Evolutionary conservation across 2,888 invertebrate species (phyloP), one percentile per base, ranked within the genome.

Genomic region (Scaptomyza tumidula): DNA sequence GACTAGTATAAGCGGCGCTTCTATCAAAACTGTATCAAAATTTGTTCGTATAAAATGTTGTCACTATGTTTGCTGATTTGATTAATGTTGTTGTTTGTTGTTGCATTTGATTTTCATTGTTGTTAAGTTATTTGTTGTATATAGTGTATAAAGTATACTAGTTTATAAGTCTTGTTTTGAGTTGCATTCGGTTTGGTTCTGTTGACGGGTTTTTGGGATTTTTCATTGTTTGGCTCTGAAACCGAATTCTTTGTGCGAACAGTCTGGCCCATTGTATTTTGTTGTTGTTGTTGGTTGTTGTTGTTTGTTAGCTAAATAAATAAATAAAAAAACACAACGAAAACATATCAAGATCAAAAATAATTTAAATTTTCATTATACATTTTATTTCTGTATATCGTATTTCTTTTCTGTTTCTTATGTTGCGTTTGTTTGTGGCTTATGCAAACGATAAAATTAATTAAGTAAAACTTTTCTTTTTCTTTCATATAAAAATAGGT

Each of bases 171-270:
- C 82, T 82, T 85, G 68, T 79, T 66, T 63, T 63, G 64, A 78
- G 86, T 87, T 88, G 77, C 82, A 58, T 73, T 71, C 70, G 71
- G 69, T 84, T 85, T 80, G 68, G 81, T 81, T 84, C 76, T 80
- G 72, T 44, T 44, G 53, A 29, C 57, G 67, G 59, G 24, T 46
- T 67, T 54, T 24, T 24, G 24, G 10, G 10, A 1, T 49, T 59
- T 41, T 56, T 59, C 13, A 9, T 45, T 29, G 5, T 53, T 67
- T 61, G 58, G 78, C 77, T 77, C 67, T 84, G 81, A 82, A 85
- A 84, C 87, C 80, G 66, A 80, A 75, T 73, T 62, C 43, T 68
- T 41, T 64, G 66, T 69, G 70, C 74, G 59, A 66, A 65, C 82
- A 82, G 82, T 85, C 82, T 74, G 48, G 67, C 71, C 75, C 71